Percentiles rank a stretch among this genome's conserved stretches.
phyloP scores from a whole-genome alignment of 2,797 vertebrate genomes.

The Strix occidentalis region DNA sequence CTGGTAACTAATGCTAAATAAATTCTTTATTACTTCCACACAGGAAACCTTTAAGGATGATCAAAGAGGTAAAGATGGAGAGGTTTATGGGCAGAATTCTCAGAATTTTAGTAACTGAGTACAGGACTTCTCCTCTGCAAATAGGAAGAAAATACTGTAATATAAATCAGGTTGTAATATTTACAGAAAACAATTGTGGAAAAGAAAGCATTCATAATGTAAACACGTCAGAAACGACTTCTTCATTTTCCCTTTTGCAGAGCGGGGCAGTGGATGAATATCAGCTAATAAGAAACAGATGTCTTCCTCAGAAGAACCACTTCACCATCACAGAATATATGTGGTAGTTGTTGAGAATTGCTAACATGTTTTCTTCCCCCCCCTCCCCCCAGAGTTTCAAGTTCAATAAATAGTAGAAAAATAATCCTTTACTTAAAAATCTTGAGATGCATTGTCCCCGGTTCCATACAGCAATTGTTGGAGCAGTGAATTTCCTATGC shows the following conservation, averaged over 20 bases:
- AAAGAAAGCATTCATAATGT: slow-evolving; percentile 53
- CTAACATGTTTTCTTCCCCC: slow-evolving; percentile 32
- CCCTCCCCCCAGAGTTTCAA: slow-evolving; percentile 68
- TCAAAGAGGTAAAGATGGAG: background rate
- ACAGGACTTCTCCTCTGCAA: slow-evolving; percentile 33
- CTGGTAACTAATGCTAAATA: slow-evolving; percentile 36
- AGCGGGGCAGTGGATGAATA: slow-evolving; percentile 43
- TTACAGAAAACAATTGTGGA: slow-evolving; percentile 37
- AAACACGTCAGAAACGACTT: slow-evolving; percentile 66
- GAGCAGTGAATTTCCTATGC: background rate
- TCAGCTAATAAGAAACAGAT: slow-evolving; percentile 37
- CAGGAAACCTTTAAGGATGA: slow-evolving; percentile 36
- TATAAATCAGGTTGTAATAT: slow-evolving; percentile 27
- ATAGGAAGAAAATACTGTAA: slow-evolving; percentile 49
- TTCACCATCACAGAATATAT: slow-evolving; percentile 41
- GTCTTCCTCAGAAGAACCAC: slow-evolving; percentile 56
- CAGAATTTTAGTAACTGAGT: background rate
- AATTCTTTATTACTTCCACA: slow-evolving; percentile 36
- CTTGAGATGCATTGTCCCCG: slow-evolving; percentile 77
- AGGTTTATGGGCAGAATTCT: slow-evolving; percentile 17
- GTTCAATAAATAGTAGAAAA: slow-evolving; percentile 99
- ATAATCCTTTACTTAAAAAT: slow-evolving; percentile 91
- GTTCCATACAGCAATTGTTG: slow-evolving; percentile 15
- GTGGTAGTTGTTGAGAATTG: background rate
- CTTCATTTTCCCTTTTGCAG: slow-evolving; percentile 72